These are phyloP conservation scores for Drosophila quadrilineata DNA, from an alignment of 1,140 invertebrate genomes.

Conservation along the genomic window DNA sequence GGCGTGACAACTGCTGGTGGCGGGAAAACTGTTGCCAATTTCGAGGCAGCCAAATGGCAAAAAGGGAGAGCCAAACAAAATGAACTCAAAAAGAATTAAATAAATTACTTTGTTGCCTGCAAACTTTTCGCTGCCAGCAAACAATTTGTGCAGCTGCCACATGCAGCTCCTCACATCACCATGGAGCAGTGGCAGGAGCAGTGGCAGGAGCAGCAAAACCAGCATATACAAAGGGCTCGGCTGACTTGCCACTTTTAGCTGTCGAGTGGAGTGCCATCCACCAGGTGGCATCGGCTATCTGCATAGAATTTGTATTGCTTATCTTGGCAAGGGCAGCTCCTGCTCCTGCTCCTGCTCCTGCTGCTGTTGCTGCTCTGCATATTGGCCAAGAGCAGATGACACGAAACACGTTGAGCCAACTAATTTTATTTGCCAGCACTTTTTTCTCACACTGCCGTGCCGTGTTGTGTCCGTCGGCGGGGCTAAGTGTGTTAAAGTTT, in stretches of 20 bases:
- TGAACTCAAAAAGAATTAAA: conserved; percentile 51
- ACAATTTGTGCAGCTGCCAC: conserved; percentile 68
- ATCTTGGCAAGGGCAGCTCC: conserved; percentile 34
- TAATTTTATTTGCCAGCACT: conserved; percentile 48
- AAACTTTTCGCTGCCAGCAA: conserved; percentile 68
- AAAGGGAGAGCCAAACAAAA: conserved; percentile 1
- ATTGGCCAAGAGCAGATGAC: conserved; percentile 48
- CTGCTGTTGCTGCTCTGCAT: no score
- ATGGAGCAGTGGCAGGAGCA: no score
- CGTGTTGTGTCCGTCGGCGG: no score
- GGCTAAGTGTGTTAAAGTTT: conserved; percentile 72
- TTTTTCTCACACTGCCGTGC: no score
- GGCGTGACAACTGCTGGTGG: conserved; percentile 22
- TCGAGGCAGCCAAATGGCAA: conserved; percentile 42
- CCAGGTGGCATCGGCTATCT: neutral
- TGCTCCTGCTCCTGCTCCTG: no score
- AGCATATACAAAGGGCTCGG: no score
- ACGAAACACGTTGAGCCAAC: conserved; percentile 42
- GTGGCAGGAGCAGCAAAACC: no score
- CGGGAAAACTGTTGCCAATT: conserved; percentile 68
- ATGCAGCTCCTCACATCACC: conserved; percentile 31
- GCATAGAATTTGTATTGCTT: conserved; percentile 44
- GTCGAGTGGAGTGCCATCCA: no score
- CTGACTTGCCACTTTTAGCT: conserved; percentile 41
- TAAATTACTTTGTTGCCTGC: conserved; percentile 72